Evolutionary conservation across 2,113 vertebrate genomes (phyloP).

Genomic region (Xiphophorus maculatus): DNA sequence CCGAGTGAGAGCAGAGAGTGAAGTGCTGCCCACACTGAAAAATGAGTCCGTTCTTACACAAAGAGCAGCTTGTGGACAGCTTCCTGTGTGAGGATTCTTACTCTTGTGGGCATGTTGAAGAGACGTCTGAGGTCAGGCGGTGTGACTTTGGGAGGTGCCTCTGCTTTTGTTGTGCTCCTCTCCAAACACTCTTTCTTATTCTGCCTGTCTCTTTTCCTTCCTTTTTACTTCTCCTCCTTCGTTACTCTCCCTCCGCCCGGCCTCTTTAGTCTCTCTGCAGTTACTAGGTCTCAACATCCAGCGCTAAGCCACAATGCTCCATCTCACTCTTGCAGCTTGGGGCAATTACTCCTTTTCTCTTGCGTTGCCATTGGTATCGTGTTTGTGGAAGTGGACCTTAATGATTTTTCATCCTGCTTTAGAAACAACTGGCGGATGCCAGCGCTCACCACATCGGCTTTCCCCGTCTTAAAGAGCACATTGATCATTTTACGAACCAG

Average conservation of each 20-base stretch:
- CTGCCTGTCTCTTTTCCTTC: constrained; percentile 59
- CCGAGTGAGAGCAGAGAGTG: constrained; percentile 46
- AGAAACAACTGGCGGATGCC: constrained; percentile 40
- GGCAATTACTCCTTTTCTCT: constrained; percentile 29
- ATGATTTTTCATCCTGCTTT: constrained; percentile 42
- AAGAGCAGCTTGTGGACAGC: constrained; percentile 70
- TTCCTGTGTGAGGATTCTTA: constrained; percentile 75
- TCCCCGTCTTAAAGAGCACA: constrained; percentile 32
- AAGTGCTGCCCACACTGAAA: constrained; percentile 62
- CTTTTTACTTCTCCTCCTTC: constrained; percentile 36
- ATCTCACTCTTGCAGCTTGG: constrained; percentile 34
- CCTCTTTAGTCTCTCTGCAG: constrained; percentile 41
- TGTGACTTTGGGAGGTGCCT: constrained; percentile 52
- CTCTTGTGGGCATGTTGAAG: constrained; percentile 63
- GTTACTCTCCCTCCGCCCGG: constrained; percentile 34
- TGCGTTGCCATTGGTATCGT: constrained; percentile 37
- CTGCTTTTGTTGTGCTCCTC: constrained; percentile 54
- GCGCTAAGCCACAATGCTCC: constrained; percentile 53
- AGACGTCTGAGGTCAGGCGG: constrained; percentile 59
- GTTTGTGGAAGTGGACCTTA: constrained; percentile 40
- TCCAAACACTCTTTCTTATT: constrained; percentile 37
- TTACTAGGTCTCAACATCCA: constrained; percentile 53
- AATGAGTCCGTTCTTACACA: constrained; percentile 61
- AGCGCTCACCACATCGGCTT: constrained; percentile 53
- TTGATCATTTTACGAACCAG: constrained; percentile 58